These are phyloP conservation scores for Rattus rattus DNA, from an alignment of 2,113 vertebrate species.

Conservation along the genomic window DNA sequence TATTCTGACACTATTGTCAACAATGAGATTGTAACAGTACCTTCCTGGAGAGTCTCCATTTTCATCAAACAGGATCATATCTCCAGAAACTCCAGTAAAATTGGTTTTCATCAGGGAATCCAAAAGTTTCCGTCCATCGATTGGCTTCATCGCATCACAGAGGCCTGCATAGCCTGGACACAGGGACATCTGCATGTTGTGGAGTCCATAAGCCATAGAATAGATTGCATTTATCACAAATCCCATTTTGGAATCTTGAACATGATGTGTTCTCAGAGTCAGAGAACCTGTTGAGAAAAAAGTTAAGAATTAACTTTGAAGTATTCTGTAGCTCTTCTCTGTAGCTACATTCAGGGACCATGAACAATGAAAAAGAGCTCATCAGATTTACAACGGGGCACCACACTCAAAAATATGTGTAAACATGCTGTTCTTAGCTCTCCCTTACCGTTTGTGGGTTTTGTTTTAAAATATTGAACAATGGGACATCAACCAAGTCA, in stretches of 20 bases:
- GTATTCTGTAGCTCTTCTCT: not conserved
- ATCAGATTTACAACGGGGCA: not conserved
- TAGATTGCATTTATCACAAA: constrained; percentile 99
- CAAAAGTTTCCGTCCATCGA: constrained; percentile 95
- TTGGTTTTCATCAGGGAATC: constrained; percentile 99
- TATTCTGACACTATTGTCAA: not conserved
- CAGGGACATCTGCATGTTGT: constrained; percentile 94
- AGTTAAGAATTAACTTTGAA: constrained; percentile 12
- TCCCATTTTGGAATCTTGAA: constrained; percentile 99
- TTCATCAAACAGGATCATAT: constrained; percentile 96
- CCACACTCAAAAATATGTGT: not conserved
- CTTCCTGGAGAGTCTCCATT: constrained; percentile 98
- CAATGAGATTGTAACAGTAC: constrained; percentile 83
- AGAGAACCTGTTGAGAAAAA: constrained; percentile 89
- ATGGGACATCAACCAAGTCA: not conserved
- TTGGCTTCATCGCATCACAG: constrained; percentile 96
- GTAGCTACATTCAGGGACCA: not conserved
- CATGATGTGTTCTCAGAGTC: constrained; percentile 94
- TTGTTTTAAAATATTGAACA: not conserved
- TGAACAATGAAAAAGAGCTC: not conserved
- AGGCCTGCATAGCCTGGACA: constrained; percentile 95
- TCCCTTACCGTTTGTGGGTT: not conserved
- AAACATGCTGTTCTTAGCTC: not conserved
- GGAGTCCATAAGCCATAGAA: constrained; percentile 97
- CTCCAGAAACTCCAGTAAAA: constrained; percentile 96